Evolutionary conservation across 2,797 vertebrate genomes (phyloP).

Genomic region (Cuniculus paca): DNA sequence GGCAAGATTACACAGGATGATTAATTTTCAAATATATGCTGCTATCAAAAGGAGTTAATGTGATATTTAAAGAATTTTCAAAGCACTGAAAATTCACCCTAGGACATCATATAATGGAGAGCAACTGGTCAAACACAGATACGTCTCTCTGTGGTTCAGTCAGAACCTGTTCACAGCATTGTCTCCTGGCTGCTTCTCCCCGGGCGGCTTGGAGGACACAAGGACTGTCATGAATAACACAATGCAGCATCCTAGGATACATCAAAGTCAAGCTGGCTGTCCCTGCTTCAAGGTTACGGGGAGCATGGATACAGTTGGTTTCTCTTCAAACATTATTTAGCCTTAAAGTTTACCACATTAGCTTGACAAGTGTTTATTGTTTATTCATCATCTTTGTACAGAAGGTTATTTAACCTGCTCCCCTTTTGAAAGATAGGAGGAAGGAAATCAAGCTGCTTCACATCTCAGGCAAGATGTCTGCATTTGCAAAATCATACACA

Average conservation of each 20-base stretch:
- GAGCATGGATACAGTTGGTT: not conserved
- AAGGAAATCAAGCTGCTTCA: not conserved
- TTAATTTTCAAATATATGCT: slow-evolving; percentile 53
- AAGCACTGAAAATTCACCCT: not conserved
- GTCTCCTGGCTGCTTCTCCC: not conserved
- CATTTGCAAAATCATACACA: not conserved
- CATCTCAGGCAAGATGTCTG: not conserved
- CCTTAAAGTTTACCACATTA: not conserved
- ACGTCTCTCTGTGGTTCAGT: not conserved
- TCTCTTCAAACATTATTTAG: not conserved
- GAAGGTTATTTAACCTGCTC: not conserved
- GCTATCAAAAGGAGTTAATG: slow-evolving; percentile 47
- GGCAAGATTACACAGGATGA: slow-evolving; percentile 20
- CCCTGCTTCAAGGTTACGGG: not conserved
- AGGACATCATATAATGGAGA: not conserved
- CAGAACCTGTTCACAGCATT: not conserved
- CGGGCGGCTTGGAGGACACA: not conserved
- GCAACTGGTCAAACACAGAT: not conserved
- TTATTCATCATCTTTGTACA: not conserved
- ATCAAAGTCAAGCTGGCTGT: not conserved
- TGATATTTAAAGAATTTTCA: slow-evolving; percentile 20
- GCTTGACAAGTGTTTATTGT: not conserved
- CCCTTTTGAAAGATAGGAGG: not conserved
- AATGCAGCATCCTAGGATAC: not conserved
- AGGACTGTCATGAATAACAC: not conserved